Evolutionary conservation across 2,113 vertebrate genomes (phyloP).

Genomic region (Callaeas wilsoni): DNA sequence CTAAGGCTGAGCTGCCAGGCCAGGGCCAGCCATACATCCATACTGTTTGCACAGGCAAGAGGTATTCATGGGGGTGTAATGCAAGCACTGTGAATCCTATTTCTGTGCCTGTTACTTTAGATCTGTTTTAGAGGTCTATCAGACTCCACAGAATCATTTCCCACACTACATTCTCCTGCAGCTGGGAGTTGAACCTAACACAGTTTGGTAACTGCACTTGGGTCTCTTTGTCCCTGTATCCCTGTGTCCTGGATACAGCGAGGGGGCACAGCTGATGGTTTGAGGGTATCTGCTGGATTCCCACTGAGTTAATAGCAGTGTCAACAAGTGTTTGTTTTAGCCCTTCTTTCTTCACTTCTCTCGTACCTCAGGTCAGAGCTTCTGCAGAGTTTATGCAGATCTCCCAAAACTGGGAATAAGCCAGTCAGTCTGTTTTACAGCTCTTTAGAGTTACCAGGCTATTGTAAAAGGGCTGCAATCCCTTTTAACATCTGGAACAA

Average conservation of each 20-base stretch:
- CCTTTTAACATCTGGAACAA: background rate
- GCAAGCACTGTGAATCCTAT: accelerated
- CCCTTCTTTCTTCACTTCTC: background rate
- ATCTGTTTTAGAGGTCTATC: background rate
- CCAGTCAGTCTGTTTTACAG: background rate
- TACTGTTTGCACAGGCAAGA: background rate
- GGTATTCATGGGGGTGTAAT: background rate
- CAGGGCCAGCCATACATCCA: background rate
- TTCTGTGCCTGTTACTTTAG: background rate
- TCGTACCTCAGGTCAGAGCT: background rate
- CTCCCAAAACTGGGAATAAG: background rate
- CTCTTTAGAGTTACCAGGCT: background rate
- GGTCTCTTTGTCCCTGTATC: background rate
- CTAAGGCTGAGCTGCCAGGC: background rate
- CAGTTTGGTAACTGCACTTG: background rate
- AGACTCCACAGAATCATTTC: background rate
- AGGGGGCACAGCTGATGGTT: background rate
- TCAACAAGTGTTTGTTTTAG: background rate
- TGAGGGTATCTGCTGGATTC: background rate
- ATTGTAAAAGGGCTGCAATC: background rate
- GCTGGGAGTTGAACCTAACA: background rate
- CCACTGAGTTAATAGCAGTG: background rate
- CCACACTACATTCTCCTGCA: background rate
- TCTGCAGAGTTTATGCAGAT: background rate
- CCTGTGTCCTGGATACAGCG: background rate